These are phyloP conservation scores for Agrotis exclamationis DNA, from an alignment of 2,888 invertebrate species.

Conservation along the genomic window DNA sequence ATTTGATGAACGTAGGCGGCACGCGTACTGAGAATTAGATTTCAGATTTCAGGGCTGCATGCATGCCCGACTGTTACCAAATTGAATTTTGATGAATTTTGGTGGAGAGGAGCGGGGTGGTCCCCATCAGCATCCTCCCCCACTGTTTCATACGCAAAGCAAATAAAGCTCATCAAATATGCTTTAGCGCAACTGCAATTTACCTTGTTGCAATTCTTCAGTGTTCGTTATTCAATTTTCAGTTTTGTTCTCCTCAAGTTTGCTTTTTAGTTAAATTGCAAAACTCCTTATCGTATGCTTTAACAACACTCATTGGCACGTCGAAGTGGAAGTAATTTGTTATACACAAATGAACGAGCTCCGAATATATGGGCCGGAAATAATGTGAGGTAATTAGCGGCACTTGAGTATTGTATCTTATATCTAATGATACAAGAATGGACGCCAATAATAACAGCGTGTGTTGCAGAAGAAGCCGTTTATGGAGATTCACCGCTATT, in stretches of 20 bases:
- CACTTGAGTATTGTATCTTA: constrained; percentile 51
- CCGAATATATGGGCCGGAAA: constrained; percentile 50
- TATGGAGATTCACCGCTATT: constrained; percentile 65
- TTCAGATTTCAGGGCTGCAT: constrained; percentile 26
- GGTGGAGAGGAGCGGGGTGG: not conserved
- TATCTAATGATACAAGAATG: constrained; percentile 56
- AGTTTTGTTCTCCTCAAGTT: not conserved
- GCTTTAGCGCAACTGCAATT: constrained; percentile 5
- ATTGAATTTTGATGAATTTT: constrained; percentile 40
- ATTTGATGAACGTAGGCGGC: constrained; percentile 10
- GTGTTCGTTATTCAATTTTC: constrained; percentile 6
- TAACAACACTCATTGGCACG: constrained; percentile 16
- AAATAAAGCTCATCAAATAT: constrained; percentile 16
- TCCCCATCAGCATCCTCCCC: not conserved
- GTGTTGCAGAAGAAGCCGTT: constrained; percentile 44
- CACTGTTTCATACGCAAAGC: not conserved
- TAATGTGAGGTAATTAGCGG: constrained; percentile 55
- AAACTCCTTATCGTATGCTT: not conserved
- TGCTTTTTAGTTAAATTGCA: not conserved
- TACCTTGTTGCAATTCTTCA: not conserved
- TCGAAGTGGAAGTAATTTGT: constrained; percentile 27
- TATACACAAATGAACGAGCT: constrained; percentile 32
- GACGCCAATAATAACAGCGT: constrained; percentile 43
- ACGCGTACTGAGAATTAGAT: constrained; percentile 24
- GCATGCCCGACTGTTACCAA: constrained; percentile 12